These are phyloP conservation scores for Thaumetopoea pityocampa DNA, from an alignment of 1,140 invertebrate genomes.

Conservation along the genomic window DNA sequence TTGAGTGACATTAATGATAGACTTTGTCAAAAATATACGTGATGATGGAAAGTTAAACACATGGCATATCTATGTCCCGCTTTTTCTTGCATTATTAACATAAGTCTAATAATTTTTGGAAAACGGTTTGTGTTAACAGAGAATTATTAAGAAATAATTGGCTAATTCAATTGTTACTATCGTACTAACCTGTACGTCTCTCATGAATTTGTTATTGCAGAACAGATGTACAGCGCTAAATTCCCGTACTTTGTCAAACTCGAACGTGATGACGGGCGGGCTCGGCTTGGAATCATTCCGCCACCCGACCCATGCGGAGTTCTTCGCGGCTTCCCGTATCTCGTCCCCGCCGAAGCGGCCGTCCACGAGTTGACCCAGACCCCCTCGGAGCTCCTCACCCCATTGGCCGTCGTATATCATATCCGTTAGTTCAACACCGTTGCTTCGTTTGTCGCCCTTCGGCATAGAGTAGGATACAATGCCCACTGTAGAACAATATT, in stretches of 20 bases:
- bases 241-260: conserved; percentile 91
- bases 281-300: conserved; percentile 84
- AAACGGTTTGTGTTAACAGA: too few species aligned
- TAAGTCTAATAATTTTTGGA: too few species aligned
- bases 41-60: too few species aligned
- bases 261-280: conserved; percentile 87
- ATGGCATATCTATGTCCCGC: too few species aligned
- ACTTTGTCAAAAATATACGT: too few species aligned
- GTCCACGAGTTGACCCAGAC: conserved; percentile 95
- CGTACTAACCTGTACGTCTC: conserved; percentile 83
- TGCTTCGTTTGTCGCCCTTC: conserved; percentile 88
- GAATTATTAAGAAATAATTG: too few species aligned
- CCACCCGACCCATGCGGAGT: conserved; percentile 92
- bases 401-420: conserved; percentile 94
- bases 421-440: conserved; percentile 91
- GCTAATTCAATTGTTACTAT: not conserved
- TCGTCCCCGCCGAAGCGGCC: conserved; percentile 76
- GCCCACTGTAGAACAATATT: conserved; percentile 79
- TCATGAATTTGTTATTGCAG: conserved; percentile 88
- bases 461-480: conserved; percentile 90
- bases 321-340: conserved; percentile 82
- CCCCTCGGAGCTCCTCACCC: conserved; percentile 83
- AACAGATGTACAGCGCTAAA: conserved; percentile 90
- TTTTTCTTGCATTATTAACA: too few species aligned
- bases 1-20: too few species aligned